phyloP scores from a whole-genome alignment of 2,888 invertebrate species.

The Caradrina kadenii region DNA sequence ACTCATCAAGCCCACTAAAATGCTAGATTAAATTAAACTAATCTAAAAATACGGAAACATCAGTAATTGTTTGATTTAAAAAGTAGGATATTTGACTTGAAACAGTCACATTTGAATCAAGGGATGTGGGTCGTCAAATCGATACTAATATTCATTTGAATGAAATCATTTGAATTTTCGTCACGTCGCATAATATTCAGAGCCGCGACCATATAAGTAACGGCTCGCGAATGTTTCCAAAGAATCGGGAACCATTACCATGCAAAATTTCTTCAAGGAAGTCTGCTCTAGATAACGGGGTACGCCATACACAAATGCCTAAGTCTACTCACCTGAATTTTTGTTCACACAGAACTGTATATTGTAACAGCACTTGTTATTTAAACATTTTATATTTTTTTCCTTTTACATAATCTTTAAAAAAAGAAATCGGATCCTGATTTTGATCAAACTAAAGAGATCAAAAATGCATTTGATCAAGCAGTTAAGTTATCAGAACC shows the following conservation, averaged over 20 bases:
- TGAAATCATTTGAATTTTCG: slow-evolving; percentile 74
- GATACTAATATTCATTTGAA: slow-evolving; percentile 69
- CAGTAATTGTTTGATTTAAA: not conserved
- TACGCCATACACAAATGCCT: slow-evolving; percentile 59
- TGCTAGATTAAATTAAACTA: slow-evolving; percentile 27
- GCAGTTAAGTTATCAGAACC: slow-evolving; percentile 15
- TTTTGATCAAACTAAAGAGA: not conserved
- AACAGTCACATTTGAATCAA: slow-evolving; percentile 14
- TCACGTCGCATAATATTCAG: slow-evolving; percentile 79
- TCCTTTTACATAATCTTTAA: not conserved
- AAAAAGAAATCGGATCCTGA: not conserved
- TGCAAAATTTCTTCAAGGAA: slow-evolving; percentile 78
- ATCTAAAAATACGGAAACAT: not conserved
- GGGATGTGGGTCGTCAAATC: slow-evolving; percentile 53
- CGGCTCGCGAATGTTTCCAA: slow-evolving; percentile 79
- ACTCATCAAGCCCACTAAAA: slow-evolving; percentile 6
- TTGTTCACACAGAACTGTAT: slow-evolving; percentile 19
- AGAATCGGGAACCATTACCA: slow-evolving; percentile 76
- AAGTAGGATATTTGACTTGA: not conserved
- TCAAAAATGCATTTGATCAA: slow-evolving; percentile 17
- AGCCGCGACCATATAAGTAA: slow-evolving; percentile 78
- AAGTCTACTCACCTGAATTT: slow-evolving; percentile 33
- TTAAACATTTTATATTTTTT: not conserved
- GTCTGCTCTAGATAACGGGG: slow-evolving; percentile 74
- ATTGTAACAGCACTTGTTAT: slow-evolving; percentile 19